Evolutionary conservation across 2,113 vertebrate genomes (phyloP), one percentile per base, ranked within the genome.

Genomic region (Tragulus kanchil): DNA sequence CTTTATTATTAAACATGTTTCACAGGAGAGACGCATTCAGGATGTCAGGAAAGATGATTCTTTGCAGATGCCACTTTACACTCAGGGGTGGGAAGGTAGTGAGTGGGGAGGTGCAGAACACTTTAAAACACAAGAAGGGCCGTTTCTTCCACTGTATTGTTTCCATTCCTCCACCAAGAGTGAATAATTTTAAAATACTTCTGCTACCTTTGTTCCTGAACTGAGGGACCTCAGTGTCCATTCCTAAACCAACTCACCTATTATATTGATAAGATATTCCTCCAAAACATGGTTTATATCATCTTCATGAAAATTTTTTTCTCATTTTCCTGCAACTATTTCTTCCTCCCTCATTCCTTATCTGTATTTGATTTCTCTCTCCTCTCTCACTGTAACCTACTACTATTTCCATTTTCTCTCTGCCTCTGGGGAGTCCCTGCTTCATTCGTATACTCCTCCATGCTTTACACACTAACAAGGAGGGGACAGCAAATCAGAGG

Each of bases 371-470:
- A 54, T 48, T 84, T 87, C 61, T 52, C 1, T 26, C 19, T 82
- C 6, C 73, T 10, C 19, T 73, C 23, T 8, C 23, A 88, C 21
- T 65, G 25, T 64, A 61, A 88, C 50, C 59, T 65, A 21, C 6
- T 26, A 58, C 10, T 73, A 79, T 48, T 77, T 83, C 65, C 36
- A 58, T 15, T 36, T 52, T 77, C 36, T 31, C 15, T 67, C 28
- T 84, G 3, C 69, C 5, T 13, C 14, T 23, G 6, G 0, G 0
- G 0, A 11, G 16, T 69, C 0, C 0, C 3, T 5, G 5, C 25
- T 90, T 64, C 62, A 7, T n/a, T 50, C 0, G 0, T 31, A 19
- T 50, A 71, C 25, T 19, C 3, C 1, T 96, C 7, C 1, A n/a
- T 8, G 78, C 36, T 91, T 86, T 26, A 25, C 8, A 50, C 62